Conservation (phyloP, 2,797 vertebrate genomes). For the Neopelma chrysocephalum region DNA sequence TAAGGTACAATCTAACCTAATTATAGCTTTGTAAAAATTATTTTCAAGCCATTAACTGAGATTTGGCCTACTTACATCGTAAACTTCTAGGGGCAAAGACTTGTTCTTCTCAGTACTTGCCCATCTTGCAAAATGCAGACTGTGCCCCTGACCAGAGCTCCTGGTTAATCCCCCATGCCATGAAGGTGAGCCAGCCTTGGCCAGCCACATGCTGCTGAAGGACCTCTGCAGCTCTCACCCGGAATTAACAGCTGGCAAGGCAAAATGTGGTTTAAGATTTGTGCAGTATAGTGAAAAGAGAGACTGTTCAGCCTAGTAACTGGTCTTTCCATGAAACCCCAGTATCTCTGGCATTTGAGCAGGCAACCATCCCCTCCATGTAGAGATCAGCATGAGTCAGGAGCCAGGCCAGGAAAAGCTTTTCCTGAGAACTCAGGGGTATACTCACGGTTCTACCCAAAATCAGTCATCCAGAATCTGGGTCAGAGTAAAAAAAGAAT, state of each 20-base stretch:
- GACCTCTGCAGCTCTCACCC: neutral
- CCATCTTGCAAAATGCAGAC: neutral
- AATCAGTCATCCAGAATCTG: neutral
- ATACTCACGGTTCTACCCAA: neutral
- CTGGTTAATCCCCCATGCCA: neutral
- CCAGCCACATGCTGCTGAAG: neutral
- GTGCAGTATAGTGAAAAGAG: neutral
- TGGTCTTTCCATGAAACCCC: neutral
- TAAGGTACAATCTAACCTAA: conserved; percentile 57
- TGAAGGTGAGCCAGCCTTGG: neutral
- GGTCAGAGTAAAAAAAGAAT: neutral
- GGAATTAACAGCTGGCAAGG: neutral
- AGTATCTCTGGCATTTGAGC: rapidly evolving
- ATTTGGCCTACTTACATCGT: conserved; percentile 41
- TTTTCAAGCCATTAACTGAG: conserved; percentile 45
- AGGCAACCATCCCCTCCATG: neutral
- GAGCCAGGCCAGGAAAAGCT: neutral
- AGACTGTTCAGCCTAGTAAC: neutral
- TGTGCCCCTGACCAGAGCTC: neutral
- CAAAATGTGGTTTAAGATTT: neutral
- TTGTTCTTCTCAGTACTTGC: neutral
- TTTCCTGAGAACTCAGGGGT: neutral
- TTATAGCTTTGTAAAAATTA: conserved; percentile 36
- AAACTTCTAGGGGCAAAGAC: neutral
- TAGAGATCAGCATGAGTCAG: neutral